Conservation (phyloP, 2,797 vertebrate species). For the Ctenochaetus hawaiiensis region DNA sequence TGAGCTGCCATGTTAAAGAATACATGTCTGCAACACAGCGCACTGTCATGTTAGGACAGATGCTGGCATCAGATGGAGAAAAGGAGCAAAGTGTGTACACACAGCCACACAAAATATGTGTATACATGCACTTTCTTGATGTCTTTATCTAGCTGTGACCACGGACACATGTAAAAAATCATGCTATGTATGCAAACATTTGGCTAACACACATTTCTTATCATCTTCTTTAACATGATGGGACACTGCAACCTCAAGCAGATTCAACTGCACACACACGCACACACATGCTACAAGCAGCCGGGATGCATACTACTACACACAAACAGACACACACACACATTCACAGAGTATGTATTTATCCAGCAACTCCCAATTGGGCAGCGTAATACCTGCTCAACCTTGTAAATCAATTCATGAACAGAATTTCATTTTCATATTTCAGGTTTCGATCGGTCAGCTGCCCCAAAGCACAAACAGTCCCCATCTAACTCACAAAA, state of each 20-base stretch:
- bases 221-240: background rate
- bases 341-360: conserved; percentile 27
- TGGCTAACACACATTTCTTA: background rate
- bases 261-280: background rate
- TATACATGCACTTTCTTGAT: background rate
- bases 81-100: conserved; percentile 30
- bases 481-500: conserved; percentile 70
- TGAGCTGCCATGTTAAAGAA: conserved; percentile 75
- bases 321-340: background rate
- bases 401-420: conserved; percentile 74
- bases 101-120: conserved; percentile 7
- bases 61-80: conserved; percentile 34
- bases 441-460: conserved; percentile 66
- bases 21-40: conserved; percentile 56
- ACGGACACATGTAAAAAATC: background rate
- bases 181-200: background rate
- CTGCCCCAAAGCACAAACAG: conserved; percentile 71
- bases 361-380: conserved; percentile 29
- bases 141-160: background rate
- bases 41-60: conserved; percentile 52
- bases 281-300: background rate
- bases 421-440: conserved; percentile 74
- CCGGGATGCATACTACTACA: background rate
- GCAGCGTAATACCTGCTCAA: conserved; percentile 50
- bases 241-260: conserved; percentile 1